Conservation (phyloP, 2,797 vertebrate species). For the Mycteria americana region DNA sequence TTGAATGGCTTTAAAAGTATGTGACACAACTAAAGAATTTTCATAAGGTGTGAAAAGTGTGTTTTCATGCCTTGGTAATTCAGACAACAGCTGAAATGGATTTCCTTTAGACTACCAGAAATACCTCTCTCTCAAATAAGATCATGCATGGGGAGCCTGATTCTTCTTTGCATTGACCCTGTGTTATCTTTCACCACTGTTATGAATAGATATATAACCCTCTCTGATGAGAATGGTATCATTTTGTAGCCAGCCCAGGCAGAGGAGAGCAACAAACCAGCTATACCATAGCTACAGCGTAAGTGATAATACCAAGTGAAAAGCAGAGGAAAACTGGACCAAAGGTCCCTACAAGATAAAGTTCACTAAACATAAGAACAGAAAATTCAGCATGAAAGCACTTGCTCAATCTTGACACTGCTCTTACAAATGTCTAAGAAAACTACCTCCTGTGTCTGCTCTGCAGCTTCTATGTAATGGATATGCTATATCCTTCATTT, state of each 20-base stretch:
- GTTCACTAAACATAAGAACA: neutral
- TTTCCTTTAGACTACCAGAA: neutral
- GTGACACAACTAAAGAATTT: neutral
- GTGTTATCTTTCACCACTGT: neutral
- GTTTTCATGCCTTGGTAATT: neutral
- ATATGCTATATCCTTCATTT: neutral
- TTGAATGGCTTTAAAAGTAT: neutral
- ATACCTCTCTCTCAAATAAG: neutral
- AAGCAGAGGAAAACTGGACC: neutral
- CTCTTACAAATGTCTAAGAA: neutral
- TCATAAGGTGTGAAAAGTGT: neutral
- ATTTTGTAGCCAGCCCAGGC: neutral
- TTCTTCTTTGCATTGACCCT: neutral
- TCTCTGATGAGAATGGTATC: neutral
- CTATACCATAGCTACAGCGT: neutral
- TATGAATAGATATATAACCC: fast-evolving
- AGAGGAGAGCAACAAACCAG: neutral
- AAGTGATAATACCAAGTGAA: neutral
- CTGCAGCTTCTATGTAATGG: neutral
- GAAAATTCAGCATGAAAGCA: neutral
- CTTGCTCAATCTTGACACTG: neutral
- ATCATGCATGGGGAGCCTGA: neutral
- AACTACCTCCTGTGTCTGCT: neutral
- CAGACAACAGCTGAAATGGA: constrained; percentile 3
- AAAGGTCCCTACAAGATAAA: neutral